Evolutionary conservation across 2,797 vertebrate species (phyloP), one percentile per base, ranked within the genome.

Genomic region (Pseudomugil tenellus): DNA sequence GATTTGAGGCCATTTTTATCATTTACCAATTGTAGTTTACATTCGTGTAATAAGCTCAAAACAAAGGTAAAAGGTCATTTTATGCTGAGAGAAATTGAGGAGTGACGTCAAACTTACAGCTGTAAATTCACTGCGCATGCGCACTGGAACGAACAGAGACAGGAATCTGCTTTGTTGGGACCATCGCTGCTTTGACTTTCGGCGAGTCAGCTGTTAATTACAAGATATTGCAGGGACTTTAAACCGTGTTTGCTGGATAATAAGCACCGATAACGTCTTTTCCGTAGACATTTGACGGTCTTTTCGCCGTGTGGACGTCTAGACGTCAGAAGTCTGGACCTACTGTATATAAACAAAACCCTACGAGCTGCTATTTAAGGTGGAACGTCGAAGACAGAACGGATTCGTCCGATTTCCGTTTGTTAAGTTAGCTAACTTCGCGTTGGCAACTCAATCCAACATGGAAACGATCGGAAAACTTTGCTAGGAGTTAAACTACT

Each of bases 341-440:
- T 67, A 2, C 39, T 82, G 89, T 81, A 88, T 86, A 90, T 80
- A 91, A 93, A 91, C 91, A 92, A 84, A 89, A 87, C 84, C 81
- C 83, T 68, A 67, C 73, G 57, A 84, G 74, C 76, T 81, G 76
- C 67, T 62, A 75, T 58, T 93, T 92, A 92, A 92, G 91, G 91
- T 91, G 85, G 90, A 63, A 4, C 87, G 65, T 10, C 67, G 4
- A 9, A 64, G 48, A 43, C 67, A 64, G 77, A 72, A n/a, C 28
- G 66, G 59, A 23, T 39, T 54, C 34, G 37, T 49, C 55, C 5
- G 12, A 3, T 32, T 52, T 3, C 19, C 4, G 9, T 41, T 29
- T 14, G 56, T 39, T 34, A 52, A 75, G 64, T 70, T 61, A 14
- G 80, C 58, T 53, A 55, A 79, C 59, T 79, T 52, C 7, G 25